Base-by-base conservation (phyloP, 2,888 invertebrate species). In the Leucophenga maculata region DNA sequence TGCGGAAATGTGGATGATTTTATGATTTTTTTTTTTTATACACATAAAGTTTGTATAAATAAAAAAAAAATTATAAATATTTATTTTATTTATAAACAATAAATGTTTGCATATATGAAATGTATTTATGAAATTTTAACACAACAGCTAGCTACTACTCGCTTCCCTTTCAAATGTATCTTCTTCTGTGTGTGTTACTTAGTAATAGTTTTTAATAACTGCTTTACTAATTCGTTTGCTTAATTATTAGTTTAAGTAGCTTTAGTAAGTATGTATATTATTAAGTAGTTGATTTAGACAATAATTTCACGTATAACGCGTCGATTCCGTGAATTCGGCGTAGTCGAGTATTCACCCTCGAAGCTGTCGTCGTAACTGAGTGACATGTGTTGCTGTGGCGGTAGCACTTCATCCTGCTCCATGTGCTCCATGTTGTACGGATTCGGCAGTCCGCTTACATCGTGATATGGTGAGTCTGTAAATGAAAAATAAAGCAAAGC, bases 261-360 rank as follows among this genome's bases (percentile, higher is more conserved):
- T 65, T 52, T 31, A 31, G 20, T 60, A 60, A 54, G 44, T 67
- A 52, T 26, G 59, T 46, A 50, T 16, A 26, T 14, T 26, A 39
- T 1, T 22, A 26, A n/a, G 14, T 48, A 11, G 44, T 65, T 48
- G 39, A 44, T 18, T 87, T 88, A 89, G 86, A 97, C 97, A 89
- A 97, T 97, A 89, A 97, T 97, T 90, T 97, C 97, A 82, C 97
- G 93, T 86, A 97, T 97, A 89, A 97, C 96, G 87, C 97, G 92
- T 80, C 97, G 93, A 86, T 95, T 95, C 87, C 97, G 93, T 83
- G 96, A 96, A 90, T 97, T 97, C 74, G 97, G 97, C 79, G 97
- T 97, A 77, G 97, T 97, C 76, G 97, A 97, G 89, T 97, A 97
- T 68, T 97, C 97, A 74, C 96, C 96, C 90, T 97, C 97, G 67